phyloP scores from a whole-genome alignment of 2,888 invertebrate genomes.

The Lasius fuliginosus region DNA sequence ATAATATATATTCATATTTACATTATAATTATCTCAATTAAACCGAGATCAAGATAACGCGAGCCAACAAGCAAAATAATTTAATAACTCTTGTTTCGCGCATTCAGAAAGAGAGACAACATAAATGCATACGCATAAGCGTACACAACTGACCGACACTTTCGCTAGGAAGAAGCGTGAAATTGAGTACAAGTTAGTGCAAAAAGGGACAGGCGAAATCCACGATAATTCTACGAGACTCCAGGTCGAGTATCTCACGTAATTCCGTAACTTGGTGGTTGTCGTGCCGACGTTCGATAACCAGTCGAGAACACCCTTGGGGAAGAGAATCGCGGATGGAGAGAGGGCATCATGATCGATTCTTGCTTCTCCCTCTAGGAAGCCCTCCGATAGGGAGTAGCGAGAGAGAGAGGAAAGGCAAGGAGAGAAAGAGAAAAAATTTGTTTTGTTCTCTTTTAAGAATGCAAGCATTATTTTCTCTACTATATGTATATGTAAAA shows the following conservation, averaged over 20 bases:
- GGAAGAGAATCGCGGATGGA: constrained; percentile 46
- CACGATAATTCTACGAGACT: constrained; percentile 66
- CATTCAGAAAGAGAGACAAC: not conserved
- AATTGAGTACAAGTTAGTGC: constrained; percentile 35
- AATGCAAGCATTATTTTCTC: constrained; percentile 10
- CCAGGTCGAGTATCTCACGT: constrained; percentile 61
- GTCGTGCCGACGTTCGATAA: constrained; percentile 61
- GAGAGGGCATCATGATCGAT: constrained; percentile 40
- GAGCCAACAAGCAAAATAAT: not conserved
- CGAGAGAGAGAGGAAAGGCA: not conserved
- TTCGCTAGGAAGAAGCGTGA: constrained; percentile 12
- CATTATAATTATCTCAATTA: not conserved
- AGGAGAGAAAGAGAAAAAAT: constrained; percentile 16
- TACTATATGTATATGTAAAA: not conserved
- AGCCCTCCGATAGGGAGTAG: constrained; percentile 16
- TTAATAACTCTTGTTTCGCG: not conserved
- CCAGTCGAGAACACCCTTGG: constrained; percentile 50
- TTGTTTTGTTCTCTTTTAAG: constrained; percentile 19
- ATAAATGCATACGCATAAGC: not conserved
- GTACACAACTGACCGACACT: not conserved
- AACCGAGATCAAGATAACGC: not conserved
- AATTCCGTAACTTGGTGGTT: constrained; percentile 70
- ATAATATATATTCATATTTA: not conserved
- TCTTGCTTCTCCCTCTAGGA: constrained; percentile 39
- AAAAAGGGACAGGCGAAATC: constrained; percentile 35